These are phyloP conservation scores for Drosophila fungiperda DNA, from an alignment of 2,888 invertebrate genomes.

Conservation along the genomic window DNA sequence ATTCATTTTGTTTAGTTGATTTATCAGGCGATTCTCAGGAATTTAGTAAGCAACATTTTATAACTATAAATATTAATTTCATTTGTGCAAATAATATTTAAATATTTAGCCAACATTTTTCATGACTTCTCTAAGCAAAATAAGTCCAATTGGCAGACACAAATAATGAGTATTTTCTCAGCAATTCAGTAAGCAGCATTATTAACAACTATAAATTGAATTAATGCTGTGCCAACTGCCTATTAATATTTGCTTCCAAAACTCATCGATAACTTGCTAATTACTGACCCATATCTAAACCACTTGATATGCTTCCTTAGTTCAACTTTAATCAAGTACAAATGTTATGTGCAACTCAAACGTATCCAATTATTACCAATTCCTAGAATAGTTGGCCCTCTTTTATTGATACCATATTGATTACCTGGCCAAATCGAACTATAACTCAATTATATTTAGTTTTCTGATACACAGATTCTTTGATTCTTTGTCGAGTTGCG, in stretches of 20 bases:
- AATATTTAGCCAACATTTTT: not conserved
- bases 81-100: not conserved
- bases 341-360: not conserved
- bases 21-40: not conserved
- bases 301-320: not conserved
- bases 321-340: not conserved
- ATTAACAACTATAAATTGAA: not conserved
- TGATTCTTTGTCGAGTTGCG: not conserved
- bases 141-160: not conserved
- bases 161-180: not conserved
- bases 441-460: constrained; percentile 23
- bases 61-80: not conserved
- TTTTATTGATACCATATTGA: constrained; percentile 4
- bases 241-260: not conserved
- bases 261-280: not conserved
- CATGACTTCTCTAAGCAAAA: not conserved
- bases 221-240: not conserved
- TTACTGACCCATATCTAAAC: not conserved
- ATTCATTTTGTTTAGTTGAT: not conserved
- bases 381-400: not conserved
- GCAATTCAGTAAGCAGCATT: rapidly evolving
- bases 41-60: not conserved
- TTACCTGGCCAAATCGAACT: constrained; percentile 10
- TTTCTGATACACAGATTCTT: constrained; percentile 8
- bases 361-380: not conserved